Evolutionary conservation across 2,888 invertebrate genomes (phyloP), one percentile per base, ranked within the genome.

Genomic region (Bursaphelenchus okinawaensis): DNA sequence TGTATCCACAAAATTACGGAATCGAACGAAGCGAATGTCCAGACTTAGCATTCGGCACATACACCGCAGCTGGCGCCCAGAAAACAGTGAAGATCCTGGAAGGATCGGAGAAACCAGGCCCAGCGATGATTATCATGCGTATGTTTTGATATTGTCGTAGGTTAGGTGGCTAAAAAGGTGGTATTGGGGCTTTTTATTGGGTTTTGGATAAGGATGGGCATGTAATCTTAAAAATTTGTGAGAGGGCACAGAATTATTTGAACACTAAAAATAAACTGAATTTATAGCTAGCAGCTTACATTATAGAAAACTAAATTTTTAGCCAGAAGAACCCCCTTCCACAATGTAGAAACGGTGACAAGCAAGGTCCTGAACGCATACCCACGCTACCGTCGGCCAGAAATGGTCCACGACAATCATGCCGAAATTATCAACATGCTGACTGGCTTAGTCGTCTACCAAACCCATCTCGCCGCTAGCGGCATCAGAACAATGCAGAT

Each of bases 311-410:
- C 40, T 40, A 40, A 40, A 40, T 40, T 40, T 40, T 40, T n/a
- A 40, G 40, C 62, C 4, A 62, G 54, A 54, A 62, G 54, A 24
- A 55, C 62, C n/a, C 54, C 62, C 27, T 62, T 62, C 52, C 60
- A 60, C 60, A 9, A 40, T n/a, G 9, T n/a, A 9, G 40, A 61
- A 24, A 24, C 19, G 28, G n/a, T 61, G 7, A 20, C 28, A 28
- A 26, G 54, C n/a, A 61, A 52, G 27, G 28, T 52, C 22, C 40
- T 40, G 9, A 40, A 40, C 40, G n/a, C 9, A n/a, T 40, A 9
- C 40, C 40, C 40, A n/a, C n/a, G n/a, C n/a, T n/a, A n/a, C n/a
- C n/a, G n/a, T n/a, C n/a, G n/a, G n/a, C n/a, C n/a, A n/a, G n/a
- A n/a, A n/a, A n/a, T n/a, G 22, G 52, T 4, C 52, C 20, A 22